Conservation (phyloP, 2,113 vertebrate species). For the Ochotona curzoniae region DNA sequence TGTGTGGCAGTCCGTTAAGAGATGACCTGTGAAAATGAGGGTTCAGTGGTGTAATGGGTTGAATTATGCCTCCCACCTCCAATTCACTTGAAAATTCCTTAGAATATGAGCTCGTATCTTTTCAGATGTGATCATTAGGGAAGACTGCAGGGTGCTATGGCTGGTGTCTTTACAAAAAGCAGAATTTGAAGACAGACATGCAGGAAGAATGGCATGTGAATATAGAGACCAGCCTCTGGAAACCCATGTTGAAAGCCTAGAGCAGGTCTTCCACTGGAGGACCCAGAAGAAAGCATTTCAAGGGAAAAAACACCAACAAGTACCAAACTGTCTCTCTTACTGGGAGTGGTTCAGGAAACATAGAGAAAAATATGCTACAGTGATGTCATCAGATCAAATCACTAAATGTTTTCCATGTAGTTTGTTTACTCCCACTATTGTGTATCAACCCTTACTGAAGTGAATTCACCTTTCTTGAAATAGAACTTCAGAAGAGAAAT, state of each 20-base stretch:
- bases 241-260: background rate
- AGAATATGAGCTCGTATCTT: background rate
- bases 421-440: background rate
- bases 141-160: background rate
- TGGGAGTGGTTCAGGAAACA: constrained; percentile 48
- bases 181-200: background rate
- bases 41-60: background rate
- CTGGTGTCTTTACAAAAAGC: background rate
- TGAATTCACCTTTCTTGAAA: background rate
- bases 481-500: constrained; percentile 13
- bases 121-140: background rate
- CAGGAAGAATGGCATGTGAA: background rate
- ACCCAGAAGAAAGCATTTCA: background rate
- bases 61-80: background rate
- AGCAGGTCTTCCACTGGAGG: too few relatives aligned
- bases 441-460: background rate
- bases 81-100: background rate
- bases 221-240: background rate
- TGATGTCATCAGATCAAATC: background rate
- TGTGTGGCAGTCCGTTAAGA: background rate
- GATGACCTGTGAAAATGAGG: background rate
- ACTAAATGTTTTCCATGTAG: background rate
- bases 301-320: background rate
- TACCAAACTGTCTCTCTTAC: constrained; percentile 13
- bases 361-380: constrained; percentile 11